Base-by-base conservation (phyloP, 2,888 invertebrate species). In the Drosophila neonasuta region DNA sequence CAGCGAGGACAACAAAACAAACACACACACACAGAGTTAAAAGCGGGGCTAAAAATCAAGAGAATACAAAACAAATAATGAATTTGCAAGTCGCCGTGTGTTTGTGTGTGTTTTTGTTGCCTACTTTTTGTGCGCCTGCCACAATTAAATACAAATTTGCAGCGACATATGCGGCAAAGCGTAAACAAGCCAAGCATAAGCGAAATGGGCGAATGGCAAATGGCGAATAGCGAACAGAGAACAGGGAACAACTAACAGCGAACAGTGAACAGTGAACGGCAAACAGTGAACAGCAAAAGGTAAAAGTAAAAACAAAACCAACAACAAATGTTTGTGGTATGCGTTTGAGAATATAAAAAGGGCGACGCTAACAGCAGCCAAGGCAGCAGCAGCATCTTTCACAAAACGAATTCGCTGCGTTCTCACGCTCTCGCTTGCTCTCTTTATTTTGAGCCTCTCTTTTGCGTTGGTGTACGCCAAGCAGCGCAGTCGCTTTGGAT, bases 121-220 rank as follows among this genome's bases (percentile, higher is more conserved):
- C 70, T 72, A 77, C 64, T 77, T 79, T 79, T 78, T 70, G 63
- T 66, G 70, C 61, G 75, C 57, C 57, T 66, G 39, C 58, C 51
- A 69, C 71, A 85, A 85, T 81, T 79, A 78, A 86, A 83, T 78
- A 78, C 72, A 74, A 74, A 85, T 80, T 82, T 73, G 65, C 71
- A 73, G 79, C 79, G 80, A 79, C 87, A 84, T 80, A 82, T 86
- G 82, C 79, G 85, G 68, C 73, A 80, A 84, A 75, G 82, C 84
- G 86, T 87, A 84, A 87, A 87, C 80, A 85, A 77, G 50, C 63
- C 50, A 74, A 77, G 70, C 71, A 64, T 51, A 48, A 48, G 70
- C 71, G 66, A 59, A 48, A 48, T 48, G 45, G 45, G 54, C 51
- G n/a, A 57, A 46, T 15, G 56, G 41, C 24, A 42, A 44, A 45